A percentile compares a stretch with the other conserved stretches of the same genome.
Conservation (phyloP, 2,797 vertebrate species). For the Nyctalus aviator region DNA sequence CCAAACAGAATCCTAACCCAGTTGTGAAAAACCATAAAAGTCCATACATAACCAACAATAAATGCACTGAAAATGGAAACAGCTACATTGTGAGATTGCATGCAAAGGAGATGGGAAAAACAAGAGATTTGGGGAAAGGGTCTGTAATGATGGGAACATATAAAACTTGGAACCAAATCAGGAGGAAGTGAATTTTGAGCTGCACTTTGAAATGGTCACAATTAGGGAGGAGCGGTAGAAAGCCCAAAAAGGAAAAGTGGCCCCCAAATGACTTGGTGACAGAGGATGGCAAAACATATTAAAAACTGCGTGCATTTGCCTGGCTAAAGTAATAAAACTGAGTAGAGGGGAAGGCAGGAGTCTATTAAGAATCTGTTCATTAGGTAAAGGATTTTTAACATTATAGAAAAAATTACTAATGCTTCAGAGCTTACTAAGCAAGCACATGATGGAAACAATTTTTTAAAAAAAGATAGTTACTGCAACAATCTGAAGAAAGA, state of each 20-base stretch:
- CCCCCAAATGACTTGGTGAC: background rate
- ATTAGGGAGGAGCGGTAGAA: background rate
- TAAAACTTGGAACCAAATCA: conserved; percentile 9
- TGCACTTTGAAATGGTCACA: conserved; percentile 29
- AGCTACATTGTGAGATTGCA: background rate
- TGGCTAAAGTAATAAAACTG: conserved; percentile 24
- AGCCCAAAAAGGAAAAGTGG: background rate
- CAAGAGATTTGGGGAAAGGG: background rate
- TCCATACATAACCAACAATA: background rate
- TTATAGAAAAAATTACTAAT: conserved; percentile 60
- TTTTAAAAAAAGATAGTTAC: background rate
- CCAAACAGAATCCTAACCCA: background rate
- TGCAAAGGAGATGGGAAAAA: background rate
- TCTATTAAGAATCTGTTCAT: background rate
- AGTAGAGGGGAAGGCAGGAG: conserved; percentile 4
- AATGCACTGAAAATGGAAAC: background rate
- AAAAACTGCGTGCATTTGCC: conserved; percentile 17
- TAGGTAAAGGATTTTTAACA: conserved; percentile 54
- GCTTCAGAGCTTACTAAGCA: conserved; percentile 52
- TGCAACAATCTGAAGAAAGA: background rate
- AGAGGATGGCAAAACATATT: background rate
- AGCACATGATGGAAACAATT: background rate
- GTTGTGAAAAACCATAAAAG: conserved; percentile 3
- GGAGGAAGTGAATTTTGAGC: background rate
- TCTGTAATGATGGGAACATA: background rate